Conservation (phyloP, 2,888 invertebrate genomes). For the Lycocerus yunnanus region DNA sequence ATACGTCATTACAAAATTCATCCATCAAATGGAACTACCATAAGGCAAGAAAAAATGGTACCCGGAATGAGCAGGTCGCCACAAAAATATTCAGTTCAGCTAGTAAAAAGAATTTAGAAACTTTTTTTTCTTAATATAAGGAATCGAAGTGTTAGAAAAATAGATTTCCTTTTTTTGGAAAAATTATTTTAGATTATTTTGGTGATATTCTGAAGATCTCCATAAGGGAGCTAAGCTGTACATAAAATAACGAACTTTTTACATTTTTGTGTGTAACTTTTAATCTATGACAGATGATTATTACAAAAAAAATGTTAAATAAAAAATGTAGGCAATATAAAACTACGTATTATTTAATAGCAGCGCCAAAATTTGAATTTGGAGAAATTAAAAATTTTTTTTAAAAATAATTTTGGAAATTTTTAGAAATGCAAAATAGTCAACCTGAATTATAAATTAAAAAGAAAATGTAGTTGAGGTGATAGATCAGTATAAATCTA, state of each 20-base stretch:
- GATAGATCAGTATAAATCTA: too few species aligned
- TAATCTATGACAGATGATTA: not conserved
- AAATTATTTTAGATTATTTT: not conserved
- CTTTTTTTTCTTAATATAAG: not conserved
- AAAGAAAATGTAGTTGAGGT: too few species aligned
- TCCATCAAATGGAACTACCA: constrained; percentile 50
- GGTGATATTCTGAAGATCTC: too few species aligned
- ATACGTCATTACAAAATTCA: constrained; percentile 61
- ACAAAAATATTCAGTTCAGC: constrained; percentile 57
- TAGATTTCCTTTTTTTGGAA: not conserved
- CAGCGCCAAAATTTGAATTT: too few species aligned
- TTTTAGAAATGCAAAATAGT: too few species aligned
- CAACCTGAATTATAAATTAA: too few species aligned
- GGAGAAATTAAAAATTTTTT: too few species aligned
- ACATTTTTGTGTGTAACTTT: not conserved
- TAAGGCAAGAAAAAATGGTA: constrained; percentile 55
- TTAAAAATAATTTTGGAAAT: too few species aligned
- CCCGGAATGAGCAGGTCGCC: constrained; percentile 64
- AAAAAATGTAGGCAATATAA: not conserved
- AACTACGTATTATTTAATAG: not conserved
- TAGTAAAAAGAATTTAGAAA: not conserved
- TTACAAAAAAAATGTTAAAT: not conserved
- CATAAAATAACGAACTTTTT: too few species aligned
- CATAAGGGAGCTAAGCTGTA: too few species aligned
- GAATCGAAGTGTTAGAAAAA: not conserved